Base-by-base conservation (phyloP, 2,113 vertebrate species). In the Sturnira hondurensis region DNA sequence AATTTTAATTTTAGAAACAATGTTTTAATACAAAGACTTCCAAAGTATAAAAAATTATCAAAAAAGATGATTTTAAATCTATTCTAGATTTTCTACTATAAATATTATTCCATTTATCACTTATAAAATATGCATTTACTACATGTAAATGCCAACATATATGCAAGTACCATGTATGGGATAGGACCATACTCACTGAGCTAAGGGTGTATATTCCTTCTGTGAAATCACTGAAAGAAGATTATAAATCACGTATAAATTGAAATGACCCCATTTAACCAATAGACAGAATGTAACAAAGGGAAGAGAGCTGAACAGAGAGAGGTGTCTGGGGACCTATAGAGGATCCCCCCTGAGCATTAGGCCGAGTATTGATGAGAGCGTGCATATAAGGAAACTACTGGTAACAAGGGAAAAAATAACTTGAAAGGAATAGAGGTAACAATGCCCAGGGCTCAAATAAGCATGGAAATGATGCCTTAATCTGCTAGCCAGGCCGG, bases 171-270 rank as follows among this genome's bases (percentile, higher is more conserved):
- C 33, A 28, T 41, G 45, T 61, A n/a, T 93, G 73, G 24, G n/a
- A 68, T n/a, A 47, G 74, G 89, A 91, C 71, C 63, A 83, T 85
- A 86, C 78, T 93, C 91, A 89, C 36, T 50, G 4, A 93, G 61
- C 83, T 95, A 96, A 97, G 93, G 52, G 28, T 93, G 92, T 81
- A 85, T 3, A 0, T 68, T 97, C 85, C 95, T 94, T 65, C 61
- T 31, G 43, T 38, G 20, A 83, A 74, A 68, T 80, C n/a, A 73
- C 54, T 19, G 50, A 7, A 71, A 83, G 4, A 45, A 83, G 89
- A 74, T 10, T 45, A 45, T 81, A 95, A 97, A 96, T 93, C 94
- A 96, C 97, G 47, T 96, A 94, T 96, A 95, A 98, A 97, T 91
- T 97, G 77, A 98, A 97, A 96, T 97, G 92, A 96, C 78, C 43